These are phyloP conservation scores for Typhlichthys subterraneus DNA, from an alignment of 2,797 vertebrate genomes.

Conservation along the genomic window DNA sequence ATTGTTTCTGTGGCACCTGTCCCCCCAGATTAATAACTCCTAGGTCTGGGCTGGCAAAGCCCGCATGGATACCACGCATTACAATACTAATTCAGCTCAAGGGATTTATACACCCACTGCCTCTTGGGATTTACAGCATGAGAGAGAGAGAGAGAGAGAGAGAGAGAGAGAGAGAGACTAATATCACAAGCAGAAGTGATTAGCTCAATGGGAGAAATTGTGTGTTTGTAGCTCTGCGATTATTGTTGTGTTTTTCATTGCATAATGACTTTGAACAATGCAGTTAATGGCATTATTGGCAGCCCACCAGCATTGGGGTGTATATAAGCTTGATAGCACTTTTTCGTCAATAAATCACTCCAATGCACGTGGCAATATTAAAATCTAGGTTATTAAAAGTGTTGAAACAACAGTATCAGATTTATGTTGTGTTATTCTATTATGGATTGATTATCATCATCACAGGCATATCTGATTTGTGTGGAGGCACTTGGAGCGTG, in stretches of 20 bases:
- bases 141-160: constrained; percentile 16
- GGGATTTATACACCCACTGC: constrained; percentile 66
- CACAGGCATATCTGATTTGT: constrained; percentile 74
- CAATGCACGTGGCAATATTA: constrained; percentile 79
- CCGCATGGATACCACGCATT: constrained; percentile 69
- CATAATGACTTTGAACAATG: constrained; percentile 84
- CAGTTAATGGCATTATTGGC: constrained; percentile 84
- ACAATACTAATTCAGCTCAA: constrained; percentile 75
- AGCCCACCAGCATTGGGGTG: constrained; percentile 71
- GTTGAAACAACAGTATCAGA: constrained; percentile 81
- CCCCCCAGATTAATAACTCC: constrained; percentile 75
- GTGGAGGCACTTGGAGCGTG: constrained; percentile 66
- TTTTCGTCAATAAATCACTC: constrained; percentile 81
- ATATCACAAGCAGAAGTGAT: constrained; percentile 76
- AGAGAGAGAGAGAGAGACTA: constrained; percentile 44
- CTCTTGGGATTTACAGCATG: constrained; percentile 69
- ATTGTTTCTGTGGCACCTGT: constrained; percentile 75
- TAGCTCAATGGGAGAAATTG: constrained; percentile 77
- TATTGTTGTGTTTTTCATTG: constrained; percentile 81
- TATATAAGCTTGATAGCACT: constrained; percentile 79
- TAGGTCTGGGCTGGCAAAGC: constrained; percentile 67
- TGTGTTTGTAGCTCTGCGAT: constrained; percentile 75
- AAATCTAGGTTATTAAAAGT: constrained; percentile 82
- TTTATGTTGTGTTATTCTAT: constrained; percentile 80
- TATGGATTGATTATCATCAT: constrained; percentile 80